phyloP scores from a whole-genome alignment of 35 echinoderm and acorn worm genomes.

The Strongylocentrotus purpuratus region DNA sequence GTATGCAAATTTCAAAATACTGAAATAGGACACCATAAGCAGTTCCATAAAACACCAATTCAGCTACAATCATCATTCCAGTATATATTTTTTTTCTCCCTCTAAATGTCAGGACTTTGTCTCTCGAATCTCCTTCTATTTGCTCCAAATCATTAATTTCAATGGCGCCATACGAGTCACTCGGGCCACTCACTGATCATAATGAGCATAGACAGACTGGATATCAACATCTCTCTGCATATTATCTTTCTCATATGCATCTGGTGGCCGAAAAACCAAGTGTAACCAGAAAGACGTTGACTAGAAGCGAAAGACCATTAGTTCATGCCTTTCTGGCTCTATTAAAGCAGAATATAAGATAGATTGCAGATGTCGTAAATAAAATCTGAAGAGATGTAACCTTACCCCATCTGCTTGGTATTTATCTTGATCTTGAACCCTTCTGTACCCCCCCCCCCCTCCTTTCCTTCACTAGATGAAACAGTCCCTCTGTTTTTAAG shows the following conservation, averaged over 20 bases:
- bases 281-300: neutral
- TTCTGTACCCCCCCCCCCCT: neutral
- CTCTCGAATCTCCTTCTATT: neutral
- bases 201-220: neutral
- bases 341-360: neutral
- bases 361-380: too few species aligned
- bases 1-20: too few species aligned
- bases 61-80: neutral
- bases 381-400: neutral
- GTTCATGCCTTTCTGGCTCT: neutral
- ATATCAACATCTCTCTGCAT: neutral
- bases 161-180: neutral
- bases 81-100: neutral
- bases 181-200: neutral
- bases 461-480: too few species aligned
- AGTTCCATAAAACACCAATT: neutral
- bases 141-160: neutral
- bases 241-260: neutral
- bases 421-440: neutral
- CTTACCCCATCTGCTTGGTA: neutral
- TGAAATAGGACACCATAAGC: neutral
- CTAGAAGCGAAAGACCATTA: neutral
- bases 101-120: neutral
- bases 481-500: too few species aligned
- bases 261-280: neutral